Evolutionary conservation across 2,113 vertebrate species (phyloP), one percentile per base, ranked within the genome.

Genomic region (Tonatia bakeri): DNA sequence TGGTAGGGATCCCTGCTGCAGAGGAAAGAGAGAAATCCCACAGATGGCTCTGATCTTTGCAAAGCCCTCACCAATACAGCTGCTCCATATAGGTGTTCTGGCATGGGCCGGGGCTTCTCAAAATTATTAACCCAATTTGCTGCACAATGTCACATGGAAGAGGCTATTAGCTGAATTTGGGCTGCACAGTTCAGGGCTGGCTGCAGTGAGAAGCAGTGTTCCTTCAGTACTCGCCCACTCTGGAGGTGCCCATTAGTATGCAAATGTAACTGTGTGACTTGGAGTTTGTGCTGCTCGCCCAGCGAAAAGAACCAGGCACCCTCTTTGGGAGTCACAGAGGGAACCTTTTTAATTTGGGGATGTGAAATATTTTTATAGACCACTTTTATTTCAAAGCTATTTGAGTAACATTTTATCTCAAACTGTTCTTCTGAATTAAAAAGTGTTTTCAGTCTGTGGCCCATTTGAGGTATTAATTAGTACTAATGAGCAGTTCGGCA

Each of bases 321-420:
- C 75, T 24, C 67, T 88, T 54, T 54, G 38, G 54, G 36, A 65
- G 61, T 28, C 69, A 54, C 0, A 5, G 28, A 65, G 17, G 24
- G 50, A 73, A 67, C 5, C 22, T 45, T 82, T 95, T 87, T 87
- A 81, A 75, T 45, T 43, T 52, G n/a, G 43, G 43, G 17, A 77
- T 73, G 28, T 40, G 54, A 79, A 82, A 64, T 75, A 43, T 75
- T n/a, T 88, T 80, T 50, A 43, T 36, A 75, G 52, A 45, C 83
- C 45, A 72, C 64, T 65, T 82, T 90, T 70, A 56, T 90, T 87
- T 90, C 80, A 56, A 87, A 82, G 75, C 20, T 79, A 79, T 80
- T 28, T 89, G 77, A 91, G 82, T 56, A 70, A 89, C 9, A 88
- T 86, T 94, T 93, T 47, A 70, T 69, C 70, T 94, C 76, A 38